Percentiles rank a stretch among this genome's conserved stretches.
phyloP scores from a whole-genome alignment of 2,113 vertebrate species.

The Chaenogobius annularis region DNA sequence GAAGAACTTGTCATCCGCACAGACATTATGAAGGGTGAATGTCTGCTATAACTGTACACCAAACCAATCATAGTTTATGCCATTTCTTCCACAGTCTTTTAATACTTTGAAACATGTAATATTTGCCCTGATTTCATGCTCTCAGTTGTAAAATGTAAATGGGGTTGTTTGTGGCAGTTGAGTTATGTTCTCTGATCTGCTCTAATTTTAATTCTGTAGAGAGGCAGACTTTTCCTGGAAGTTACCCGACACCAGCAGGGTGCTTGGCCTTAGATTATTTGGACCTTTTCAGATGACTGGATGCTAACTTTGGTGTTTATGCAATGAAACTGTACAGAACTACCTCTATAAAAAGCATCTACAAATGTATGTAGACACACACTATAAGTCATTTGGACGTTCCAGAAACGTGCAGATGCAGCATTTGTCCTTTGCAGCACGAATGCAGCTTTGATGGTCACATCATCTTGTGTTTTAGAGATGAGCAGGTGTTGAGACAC shows the following conservation, averaged over 20 bases:
- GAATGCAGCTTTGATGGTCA: background rate
- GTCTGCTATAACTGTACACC: background rate
- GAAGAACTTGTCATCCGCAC: slow-evolving; percentile 68
- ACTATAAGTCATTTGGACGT: background rate
- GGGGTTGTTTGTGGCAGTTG: slow-evolving; percentile 20
- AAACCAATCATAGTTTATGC: background rate
- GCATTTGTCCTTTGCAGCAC: background rate
- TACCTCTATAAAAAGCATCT: background rate
- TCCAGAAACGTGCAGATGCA: background rate
- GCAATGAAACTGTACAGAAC: background rate
- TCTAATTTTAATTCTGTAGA: slow-evolving; percentile 70
- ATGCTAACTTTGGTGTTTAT: slow-evolving; percentile 13
- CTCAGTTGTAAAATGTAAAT: background rate
- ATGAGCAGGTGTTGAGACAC: slow-evolving; percentile 13
- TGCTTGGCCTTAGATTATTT: slow-evolving; percentile 29
- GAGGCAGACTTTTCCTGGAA: slow-evolving; percentile 51
- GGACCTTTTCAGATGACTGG: slow-evolving; percentile 40
- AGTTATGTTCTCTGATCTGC: slow-evolving; percentile 36
- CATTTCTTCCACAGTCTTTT: background rate
- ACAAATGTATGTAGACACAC: background rate
- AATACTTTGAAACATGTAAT: background rate
- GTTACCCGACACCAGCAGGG: slow-evolving; percentile 58
- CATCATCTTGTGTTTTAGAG: background rate
- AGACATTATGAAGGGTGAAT: slow-evolving; percentile 84
- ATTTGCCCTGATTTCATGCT: background rate